Percentiles rank a stretch among this genome's conserved stretches.
Conservation (phyloP, 1,140 invertebrate species). For the Rhysida immarginata region DNA sequence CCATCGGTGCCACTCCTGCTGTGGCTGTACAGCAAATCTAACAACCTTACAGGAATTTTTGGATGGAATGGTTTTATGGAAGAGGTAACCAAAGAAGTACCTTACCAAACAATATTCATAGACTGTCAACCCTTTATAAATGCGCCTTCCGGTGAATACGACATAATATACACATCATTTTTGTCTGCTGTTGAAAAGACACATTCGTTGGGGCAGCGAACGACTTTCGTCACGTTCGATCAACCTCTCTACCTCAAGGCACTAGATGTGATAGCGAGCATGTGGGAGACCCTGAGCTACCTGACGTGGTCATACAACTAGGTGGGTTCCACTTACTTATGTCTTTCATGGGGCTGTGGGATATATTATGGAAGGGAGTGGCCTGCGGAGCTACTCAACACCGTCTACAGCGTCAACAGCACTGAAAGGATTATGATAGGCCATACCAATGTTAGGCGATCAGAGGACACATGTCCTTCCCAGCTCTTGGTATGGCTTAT, state of each 20-base stretch:
- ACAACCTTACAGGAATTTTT: not conserved
- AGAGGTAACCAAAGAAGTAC: not conserved
- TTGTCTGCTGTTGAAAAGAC: conserved; percentile 8
- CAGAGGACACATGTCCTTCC: conserved; percentile 17
- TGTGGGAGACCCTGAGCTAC: conserved; percentile 5
- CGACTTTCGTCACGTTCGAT: conserved; percentile 24
- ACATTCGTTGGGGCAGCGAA: conserved; percentile 15
- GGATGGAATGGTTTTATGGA: not conserved
- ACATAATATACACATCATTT: conserved; percentile 16
- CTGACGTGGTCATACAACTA: conserved; percentile 6
- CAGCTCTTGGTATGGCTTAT: conserved; percentile 3
- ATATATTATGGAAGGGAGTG: conserved; percentile 16
- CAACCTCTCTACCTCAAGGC: conserved; percentile 24
- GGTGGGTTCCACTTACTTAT: conserved; percentile 18
- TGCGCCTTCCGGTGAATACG: conserved; percentile 17
- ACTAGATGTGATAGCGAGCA: conserved; percentile 15
- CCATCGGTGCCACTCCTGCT: not conserved
- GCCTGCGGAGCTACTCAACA: conserved; percentile 15
- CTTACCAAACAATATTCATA: conserved; percentile 10
- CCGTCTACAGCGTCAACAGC: conserved; percentile 15
- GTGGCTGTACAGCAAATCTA: not conserved
- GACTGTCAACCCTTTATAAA: conserved; percentile 17
- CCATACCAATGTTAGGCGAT: conserved; percentile 19
- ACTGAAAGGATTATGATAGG: conserved; percentile 20
- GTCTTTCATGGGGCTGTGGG: conserved; percentile 19